Evolutionary conservation across 2,888 invertebrate genomes (phyloP).

Genomic region (Ariolimax columbianus): DNA sequence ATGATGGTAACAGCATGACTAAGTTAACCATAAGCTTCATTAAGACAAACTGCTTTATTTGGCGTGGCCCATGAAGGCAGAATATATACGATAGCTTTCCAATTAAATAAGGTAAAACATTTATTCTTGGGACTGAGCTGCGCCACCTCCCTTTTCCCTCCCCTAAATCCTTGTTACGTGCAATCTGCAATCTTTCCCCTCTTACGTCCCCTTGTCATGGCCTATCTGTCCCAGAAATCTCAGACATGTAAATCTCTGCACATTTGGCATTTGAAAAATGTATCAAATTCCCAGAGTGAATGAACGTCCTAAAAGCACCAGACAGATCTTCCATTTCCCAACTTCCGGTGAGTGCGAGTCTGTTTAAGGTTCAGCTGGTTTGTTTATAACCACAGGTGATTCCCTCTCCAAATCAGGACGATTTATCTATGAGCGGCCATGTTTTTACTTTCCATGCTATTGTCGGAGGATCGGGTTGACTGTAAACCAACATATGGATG

Average conservation of each 20-base stretch:
- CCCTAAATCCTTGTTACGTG: background rate
- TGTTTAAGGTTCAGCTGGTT: slow-evolving; percentile 21
- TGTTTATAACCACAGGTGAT: slow-evolving; percentile 42
- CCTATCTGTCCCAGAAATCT: background rate
- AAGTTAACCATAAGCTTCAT: too few species aligned
- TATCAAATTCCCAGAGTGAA: slow-evolving; percentile 28
- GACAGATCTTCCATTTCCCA: slow-evolving; percentile 23
- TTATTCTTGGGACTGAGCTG: background rate
- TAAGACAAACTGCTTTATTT: too few species aligned
- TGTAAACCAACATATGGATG: background rate
- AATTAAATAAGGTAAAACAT: background rate
- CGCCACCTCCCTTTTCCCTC: background rate
- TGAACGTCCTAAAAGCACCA: slow-evolving; percentile 11
- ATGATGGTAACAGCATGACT: too few species aligned
- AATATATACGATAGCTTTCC: background rate
- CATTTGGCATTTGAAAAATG: slow-evolving; percentile 32
- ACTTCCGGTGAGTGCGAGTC: slow-evolving; percentile 6
- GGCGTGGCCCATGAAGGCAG: too few species aligned
- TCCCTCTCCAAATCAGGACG: background rate
- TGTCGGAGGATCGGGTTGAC: background rate
- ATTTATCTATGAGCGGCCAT: background rate
- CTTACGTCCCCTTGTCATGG: background rate
- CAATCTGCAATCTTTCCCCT: background rate
- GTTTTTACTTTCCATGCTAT: background rate
- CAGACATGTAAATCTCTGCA: slow-evolving; percentile 29